Evolutionary conservation across 2,888 invertebrate genomes (phyloP).

Genomic region (Drosophila niveifrons): DNA sequence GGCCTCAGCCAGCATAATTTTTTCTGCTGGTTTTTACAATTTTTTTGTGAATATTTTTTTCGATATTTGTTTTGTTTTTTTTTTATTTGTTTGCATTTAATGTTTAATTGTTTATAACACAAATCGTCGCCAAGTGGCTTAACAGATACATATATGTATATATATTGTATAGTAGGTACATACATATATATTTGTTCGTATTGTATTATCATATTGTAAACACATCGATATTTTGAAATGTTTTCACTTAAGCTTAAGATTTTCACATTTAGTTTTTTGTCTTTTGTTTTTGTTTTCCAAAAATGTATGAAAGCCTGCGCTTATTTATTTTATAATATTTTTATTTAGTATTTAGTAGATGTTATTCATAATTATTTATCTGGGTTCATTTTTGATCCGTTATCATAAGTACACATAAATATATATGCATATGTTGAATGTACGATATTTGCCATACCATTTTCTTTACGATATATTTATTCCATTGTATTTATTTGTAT

Average conservation of each 20-base stretch:
- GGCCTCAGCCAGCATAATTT: constrained; percentile 82
- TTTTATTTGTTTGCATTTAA: constrained; percentile 25
- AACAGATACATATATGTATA: constrained; percentile 51
- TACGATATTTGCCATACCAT: constrained; percentile 34
- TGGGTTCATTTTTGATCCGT: constrained; percentile 33
- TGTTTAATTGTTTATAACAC: constrained; percentile 50
- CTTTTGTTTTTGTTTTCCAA: constrained; percentile 64
- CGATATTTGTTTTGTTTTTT: constrained; percentile 33
- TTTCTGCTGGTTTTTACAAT: constrained; percentile 76
- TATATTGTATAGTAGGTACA: constrained; percentile 11
- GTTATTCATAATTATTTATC: constrained; percentile 40
- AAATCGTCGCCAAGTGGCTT: constrained; percentile 76
- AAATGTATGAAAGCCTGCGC: constrained; percentile 82
- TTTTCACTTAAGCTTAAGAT: constrained; percentile 42
- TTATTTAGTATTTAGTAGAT: constrained; percentile 7
- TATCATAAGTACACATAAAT: constrained; percentile 27
- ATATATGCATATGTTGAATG: constrained; percentile 15
- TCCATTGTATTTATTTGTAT: constrained; percentile 73
- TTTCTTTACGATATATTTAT: constrained; percentile 25
- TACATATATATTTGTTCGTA: constrained; percentile 36
- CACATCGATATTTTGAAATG: constrained; percentile 70
- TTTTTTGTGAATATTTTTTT: constrained; percentile 63
- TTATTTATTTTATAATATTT: constrained; percentile 32
- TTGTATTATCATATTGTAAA: constrained; percentile 50
- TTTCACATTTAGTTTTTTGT: constrained; percentile 11